phyloP scores from a whole-genome alignment of 2,888 invertebrate species.

The Cephus spinipes region DNA sequence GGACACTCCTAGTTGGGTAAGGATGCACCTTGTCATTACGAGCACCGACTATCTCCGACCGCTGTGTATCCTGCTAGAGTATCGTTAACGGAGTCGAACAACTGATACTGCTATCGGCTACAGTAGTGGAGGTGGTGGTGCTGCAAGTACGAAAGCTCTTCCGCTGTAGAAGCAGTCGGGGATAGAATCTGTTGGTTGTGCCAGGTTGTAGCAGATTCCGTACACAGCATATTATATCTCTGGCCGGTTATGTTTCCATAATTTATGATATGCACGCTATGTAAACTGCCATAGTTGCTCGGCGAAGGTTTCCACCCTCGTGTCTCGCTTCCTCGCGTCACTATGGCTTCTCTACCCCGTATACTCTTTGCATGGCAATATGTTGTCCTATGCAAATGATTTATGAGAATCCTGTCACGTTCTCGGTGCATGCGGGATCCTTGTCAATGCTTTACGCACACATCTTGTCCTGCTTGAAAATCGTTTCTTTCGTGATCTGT shows the following conservation, averaged over 20 bases:
- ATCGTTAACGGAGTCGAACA: neutral
- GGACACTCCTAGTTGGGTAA: neutral
- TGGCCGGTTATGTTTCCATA: constrained; percentile 38
- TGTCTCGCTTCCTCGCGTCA: constrained; percentile 25
- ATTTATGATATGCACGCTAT: constrained; percentile 47
- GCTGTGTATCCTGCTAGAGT: neutral
- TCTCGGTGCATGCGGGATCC: neutral
- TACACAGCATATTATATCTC: constrained; percentile 33
- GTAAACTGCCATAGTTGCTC: constrained; percentile 39
- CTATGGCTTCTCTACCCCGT: constrained; percentile 16
- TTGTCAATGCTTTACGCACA: neutral
- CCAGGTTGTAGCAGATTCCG: constrained; percentile 2
- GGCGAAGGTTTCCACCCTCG: constrained; percentile 27
- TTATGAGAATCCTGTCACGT: constrained; percentile 31
- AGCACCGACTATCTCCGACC: neutral
- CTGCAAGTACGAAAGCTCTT: neutral
- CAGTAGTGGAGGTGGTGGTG: neutral
- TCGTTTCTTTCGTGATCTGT: neutral
- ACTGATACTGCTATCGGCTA: neutral
- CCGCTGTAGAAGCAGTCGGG: neutral
- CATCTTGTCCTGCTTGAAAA: neutral
- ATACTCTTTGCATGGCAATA: constrained; percentile 44
- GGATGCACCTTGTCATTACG: constrained; percentile 27
- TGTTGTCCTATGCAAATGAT: constrained; percentile 39
- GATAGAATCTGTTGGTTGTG: neutral